These are phyloP conservation scores for Megaceryle maxima DNA, from an alignment of 2,113 vertebrate genomes.

Conservation along the genomic window DNA sequence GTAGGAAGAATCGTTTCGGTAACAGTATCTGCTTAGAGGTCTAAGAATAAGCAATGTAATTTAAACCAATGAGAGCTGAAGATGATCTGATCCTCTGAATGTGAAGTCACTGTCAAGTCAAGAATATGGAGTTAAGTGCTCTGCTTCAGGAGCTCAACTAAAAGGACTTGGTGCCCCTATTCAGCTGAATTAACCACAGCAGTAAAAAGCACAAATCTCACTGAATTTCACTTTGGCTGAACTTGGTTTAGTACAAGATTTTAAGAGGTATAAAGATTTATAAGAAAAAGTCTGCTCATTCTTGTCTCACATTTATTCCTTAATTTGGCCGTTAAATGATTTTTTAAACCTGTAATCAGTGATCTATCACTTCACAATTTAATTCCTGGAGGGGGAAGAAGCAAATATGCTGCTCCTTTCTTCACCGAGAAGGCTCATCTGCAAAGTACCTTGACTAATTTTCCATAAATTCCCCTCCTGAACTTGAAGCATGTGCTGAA, in stretches of 20 bases:
- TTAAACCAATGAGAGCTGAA: neutral
- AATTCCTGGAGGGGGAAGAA: neutral
- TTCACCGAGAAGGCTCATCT: slow-evolving; percentile 30
- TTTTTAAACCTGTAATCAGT: neutral
- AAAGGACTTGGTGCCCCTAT: neutral
- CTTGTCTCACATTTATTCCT: neutral
- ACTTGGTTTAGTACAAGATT: neutral
- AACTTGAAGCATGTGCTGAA: neutral
- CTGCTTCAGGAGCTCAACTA: neutral
- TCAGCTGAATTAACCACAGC: neutral
- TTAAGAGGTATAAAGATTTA: neutral
- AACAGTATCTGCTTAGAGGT: neutral
- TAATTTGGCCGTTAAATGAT: neutral
- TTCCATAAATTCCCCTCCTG: slow-evolving; percentile 36
- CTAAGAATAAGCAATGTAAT: neutral
- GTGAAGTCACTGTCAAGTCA: neutral
- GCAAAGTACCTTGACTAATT: slow-evolving; percentile 5
- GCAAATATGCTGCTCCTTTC: slow-evolving; percentile 1
- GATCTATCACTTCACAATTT: neutral
- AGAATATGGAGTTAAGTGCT: neutral
- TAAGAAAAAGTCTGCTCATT: neutral
- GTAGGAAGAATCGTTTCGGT: fast-evolving
- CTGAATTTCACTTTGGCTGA: neutral
- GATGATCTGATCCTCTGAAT: neutral
- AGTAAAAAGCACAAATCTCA: neutral